Evolutionary conservation across 2,113 vertebrate genomes (phyloP).

Genomic region (Chascanopsetta lugubris): DNA sequence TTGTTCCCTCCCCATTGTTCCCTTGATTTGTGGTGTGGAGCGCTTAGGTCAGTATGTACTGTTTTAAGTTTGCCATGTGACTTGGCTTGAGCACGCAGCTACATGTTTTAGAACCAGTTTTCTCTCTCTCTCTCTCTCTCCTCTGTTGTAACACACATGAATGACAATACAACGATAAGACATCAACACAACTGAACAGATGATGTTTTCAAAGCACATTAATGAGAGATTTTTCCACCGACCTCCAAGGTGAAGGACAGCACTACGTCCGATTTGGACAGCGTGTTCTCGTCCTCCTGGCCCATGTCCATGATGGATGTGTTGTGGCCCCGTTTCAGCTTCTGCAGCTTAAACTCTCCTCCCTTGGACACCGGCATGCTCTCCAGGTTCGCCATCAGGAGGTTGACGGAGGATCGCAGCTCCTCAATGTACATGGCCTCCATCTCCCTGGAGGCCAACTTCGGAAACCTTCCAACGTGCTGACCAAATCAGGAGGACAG

Average conservation of each 20-base stretch:
- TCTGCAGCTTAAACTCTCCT: slow-evolving; percentile 98
- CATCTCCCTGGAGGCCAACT: slow-evolving; percentile 96
- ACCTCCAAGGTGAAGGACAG: slow-evolving; percentile 97
- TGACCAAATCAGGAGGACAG: slow-evolving; percentile 31
- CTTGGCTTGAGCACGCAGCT: no score
- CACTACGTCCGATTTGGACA: slow-evolving; percentile 97
- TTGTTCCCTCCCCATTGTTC: no score
- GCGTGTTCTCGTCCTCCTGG: slow-evolving; percentile 97
- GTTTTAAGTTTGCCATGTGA: no score
- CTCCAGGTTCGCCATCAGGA: slow-evolving; percentile 98
- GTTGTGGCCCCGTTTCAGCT: slow-evolving; percentile 96
- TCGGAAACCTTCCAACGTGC: slow-evolving; percentile 93
- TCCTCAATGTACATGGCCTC: slow-evolving; percentile 98
- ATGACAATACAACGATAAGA: neutral
- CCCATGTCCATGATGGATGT: slow-evolving; percentile 99
- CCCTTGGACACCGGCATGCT: slow-evolving; percentile 99
- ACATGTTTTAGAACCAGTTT: no score
- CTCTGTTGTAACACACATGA: no score
- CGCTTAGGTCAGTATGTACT: no score
- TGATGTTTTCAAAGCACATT: no score
- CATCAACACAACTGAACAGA: no score
- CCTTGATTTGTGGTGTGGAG: no score
- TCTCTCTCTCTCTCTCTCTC: no score
- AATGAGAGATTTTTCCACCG: neutral
- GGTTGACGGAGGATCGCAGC: slow-evolving; percentile 95